Conservation (phyloP, 1,140 invertebrate genomes). For the Orchestia grillus region DNA sequence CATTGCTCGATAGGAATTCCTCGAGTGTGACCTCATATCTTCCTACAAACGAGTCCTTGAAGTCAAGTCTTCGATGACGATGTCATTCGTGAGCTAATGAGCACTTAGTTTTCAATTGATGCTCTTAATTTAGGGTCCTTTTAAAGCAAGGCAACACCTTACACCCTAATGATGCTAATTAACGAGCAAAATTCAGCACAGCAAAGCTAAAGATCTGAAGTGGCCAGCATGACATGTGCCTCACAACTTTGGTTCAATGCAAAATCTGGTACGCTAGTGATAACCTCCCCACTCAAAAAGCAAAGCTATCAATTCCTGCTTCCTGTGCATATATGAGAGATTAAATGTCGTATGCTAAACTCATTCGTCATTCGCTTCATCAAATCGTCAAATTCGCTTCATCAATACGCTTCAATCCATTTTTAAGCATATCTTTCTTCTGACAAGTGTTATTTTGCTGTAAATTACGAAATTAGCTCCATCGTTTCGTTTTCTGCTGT, state of each 20-base stretch:
- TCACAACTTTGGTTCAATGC: neutral
- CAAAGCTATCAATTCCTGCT: neutral
- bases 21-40: neutral
- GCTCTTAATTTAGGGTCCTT: neutral
- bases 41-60: neutral
- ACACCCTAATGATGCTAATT: neutral
- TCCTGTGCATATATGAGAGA: neutral
- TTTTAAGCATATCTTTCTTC: too few species aligned
- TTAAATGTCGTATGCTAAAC: neutral
- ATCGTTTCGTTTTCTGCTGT: too few species aligned
- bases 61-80: neutral
- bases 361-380: too few species aligned
- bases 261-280: neutral
- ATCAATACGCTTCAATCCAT: too few species aligned
- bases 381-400: too few species aligned
- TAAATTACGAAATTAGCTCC: too few species aligned
- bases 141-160: neutral
- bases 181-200: neutral
- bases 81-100: neutral
- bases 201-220: neutral
- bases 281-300: neutral
- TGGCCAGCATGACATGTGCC: too few species aligned
- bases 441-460: too few species aligned
- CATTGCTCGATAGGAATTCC: neutral
- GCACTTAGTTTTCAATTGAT: neutral